Base-by-base conservation (phyloP, 2,113 vertebrate species). In the human region DNA sequence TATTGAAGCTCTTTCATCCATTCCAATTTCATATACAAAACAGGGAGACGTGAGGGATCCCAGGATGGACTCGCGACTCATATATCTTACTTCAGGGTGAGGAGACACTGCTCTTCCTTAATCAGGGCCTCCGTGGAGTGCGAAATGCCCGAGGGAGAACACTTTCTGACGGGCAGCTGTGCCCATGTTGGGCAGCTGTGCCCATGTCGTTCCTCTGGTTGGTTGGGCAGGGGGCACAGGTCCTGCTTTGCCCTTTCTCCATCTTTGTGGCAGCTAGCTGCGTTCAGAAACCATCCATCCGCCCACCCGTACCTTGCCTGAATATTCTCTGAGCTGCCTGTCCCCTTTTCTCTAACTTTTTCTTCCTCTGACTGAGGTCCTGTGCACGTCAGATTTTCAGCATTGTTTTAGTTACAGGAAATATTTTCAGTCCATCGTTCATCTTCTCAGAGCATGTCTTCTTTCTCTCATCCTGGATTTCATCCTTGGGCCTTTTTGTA, bases 231-330 rank as follows among this genome's bases (percentile, higher is more conserved):
- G 22, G 22, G 40, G 23, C 40, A 10, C 43, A 17, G 23, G 35
- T 14, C 38, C n/a, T 2, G 17, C 40, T 59, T 27, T 57, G 8
- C 8, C 45, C 52, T 27, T 32, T 12, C 66, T 61, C 73, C 0
- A 23, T n/a, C 52, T 0, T 25, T 1, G 38, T 45, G 40, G 52
- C 52, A 1, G 59, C 17, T 8, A 4, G 20, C 50, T 6, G 18
- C 23, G n/a, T 27, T 17, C 40, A 3, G 43, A 27, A 27, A 50
- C 25, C 2, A 1, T 35, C 20, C 5, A 0, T 10, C 25, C 52
- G 3, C 45, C 13, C 20, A 3, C 12, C 14, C 23, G 22, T n/a
- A 30, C 52, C 25, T 22, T 11, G n/a, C 50, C 68, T 30, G 3
- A 16, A 22, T 18, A 9, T 35, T 12, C 4, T 2, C 2, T 3